A percentile compares a stretch with the other conserved stretches of the same genome.
Conservation (phyloP, 1,140 invertebrate genomes). For the Mamestra configurata region DNA sequence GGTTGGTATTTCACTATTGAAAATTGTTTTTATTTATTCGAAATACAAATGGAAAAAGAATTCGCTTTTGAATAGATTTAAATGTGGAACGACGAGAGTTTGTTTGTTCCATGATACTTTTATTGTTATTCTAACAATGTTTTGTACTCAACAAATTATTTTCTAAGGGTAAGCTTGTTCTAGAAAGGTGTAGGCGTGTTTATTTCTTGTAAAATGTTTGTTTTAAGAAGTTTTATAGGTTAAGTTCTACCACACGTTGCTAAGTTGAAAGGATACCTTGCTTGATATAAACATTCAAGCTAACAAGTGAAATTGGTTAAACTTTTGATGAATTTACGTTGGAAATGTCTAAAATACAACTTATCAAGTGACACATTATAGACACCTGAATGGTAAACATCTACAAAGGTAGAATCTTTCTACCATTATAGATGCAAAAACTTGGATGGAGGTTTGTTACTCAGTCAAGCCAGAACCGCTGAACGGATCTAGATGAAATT, state of each 20-base stretch:
- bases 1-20: constrained; percentile 36
- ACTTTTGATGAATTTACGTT: no score
- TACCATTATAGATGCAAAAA: no score
- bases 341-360: no score
- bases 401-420: no score
- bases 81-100: no score
- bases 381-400: no score
- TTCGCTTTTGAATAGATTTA: no score
- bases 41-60: background rate
- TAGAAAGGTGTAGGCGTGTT: background rate
- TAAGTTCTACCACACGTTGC: background rate
- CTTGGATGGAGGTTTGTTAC: no score
- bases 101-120: no score
- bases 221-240: background rate
- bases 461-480: no score
- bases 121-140: background rate
- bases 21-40: background rate
- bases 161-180: background rate
- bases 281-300: background rate
- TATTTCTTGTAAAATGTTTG: background rate
- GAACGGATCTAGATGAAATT: no score
- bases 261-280: background rate
- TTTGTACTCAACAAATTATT: background rate
- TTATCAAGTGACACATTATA: no score
- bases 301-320: background rate